Conservation (phyloP, 30 jellyfish, hydroid and myxozoan species). For the Clytia hemisphaerica region DNA sequence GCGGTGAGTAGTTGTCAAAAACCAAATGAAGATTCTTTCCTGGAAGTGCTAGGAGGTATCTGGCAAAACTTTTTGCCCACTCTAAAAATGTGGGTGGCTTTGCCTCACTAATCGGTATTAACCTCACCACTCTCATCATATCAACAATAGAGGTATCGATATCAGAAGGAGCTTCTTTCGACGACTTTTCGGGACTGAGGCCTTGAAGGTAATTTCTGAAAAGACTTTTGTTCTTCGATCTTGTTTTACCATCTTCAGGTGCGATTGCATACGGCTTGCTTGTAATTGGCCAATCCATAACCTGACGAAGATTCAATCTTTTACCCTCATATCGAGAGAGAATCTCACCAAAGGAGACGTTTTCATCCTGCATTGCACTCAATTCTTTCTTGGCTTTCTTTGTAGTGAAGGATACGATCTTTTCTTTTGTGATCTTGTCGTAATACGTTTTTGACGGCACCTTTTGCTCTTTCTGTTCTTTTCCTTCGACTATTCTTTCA, state of each 20-base stretch:
- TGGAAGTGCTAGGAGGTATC: too few species aligned
- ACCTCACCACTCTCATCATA: constrained; percentile 41
- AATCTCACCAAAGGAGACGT: constrained; percentile 11
- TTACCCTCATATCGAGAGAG: constrained; percentile 12
- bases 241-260: constrained; percentile 30
- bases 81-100: constrained; percentile 20
- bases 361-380: constrained; percentile 21
- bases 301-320: constrained; percentile 25
- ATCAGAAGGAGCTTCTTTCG: too few species aligned
- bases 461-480: too few species aligned
- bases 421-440: too few species aligned
- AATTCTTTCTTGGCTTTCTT: too few species aligned
- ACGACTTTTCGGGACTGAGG: constrained; percentile 22
- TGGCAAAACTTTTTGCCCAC: too few species aligned
- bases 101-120: constrained; percentile 29
- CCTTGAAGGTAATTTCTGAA: constrained; percentile 17
- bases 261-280: constrained; percentile 37
- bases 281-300: constrained; percentile 44
- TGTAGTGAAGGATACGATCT: too few species aligned
- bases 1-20: too few species aligned
- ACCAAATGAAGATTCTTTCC: too few species aligned
- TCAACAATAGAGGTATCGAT: constrained; percentile 43
- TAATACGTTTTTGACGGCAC: too few species aligned
- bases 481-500: too few species aligned
- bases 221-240: constrained; percentile 25